Evolutionary conservation across 2,888 invertebrate genomes (phyloP).

Genomic region (Brachylomia viminalis): DNA sequence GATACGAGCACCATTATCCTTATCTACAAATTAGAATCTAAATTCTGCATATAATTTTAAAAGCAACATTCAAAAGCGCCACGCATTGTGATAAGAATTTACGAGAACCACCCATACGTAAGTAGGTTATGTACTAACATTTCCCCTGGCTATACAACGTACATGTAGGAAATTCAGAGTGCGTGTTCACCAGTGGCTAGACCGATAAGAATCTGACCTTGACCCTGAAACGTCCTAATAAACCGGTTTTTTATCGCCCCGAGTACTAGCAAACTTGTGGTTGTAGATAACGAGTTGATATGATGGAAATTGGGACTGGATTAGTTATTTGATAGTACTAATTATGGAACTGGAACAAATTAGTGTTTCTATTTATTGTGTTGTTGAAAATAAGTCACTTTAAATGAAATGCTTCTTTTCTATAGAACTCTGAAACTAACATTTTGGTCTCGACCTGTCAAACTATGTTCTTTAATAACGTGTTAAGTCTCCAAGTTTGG

Average conservation of each 20-base stretch:
- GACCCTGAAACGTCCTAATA: constrained; percentile 55
- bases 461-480: neutral
- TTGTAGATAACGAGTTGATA: constrained; percentile 48
- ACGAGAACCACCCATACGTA: constrained; percentile 33
- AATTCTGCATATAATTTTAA: constrained; percentile 56
- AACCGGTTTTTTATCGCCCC: constrained; percentile 50
- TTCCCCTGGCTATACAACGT: constrained; percentile 26
- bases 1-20: neutral
- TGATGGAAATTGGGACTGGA: constrained; percentile 27
- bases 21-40: constrained; percentile 54
- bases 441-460: neutral
- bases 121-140: constrained; percentile 44
- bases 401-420: neutral
- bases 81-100: constrained; percentile 49
- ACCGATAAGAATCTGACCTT: constrained; percentile 53
- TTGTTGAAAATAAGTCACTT: neutral
- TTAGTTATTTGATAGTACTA: constrained; percentile 16
- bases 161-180: constrained; percentile 42
- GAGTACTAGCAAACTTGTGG: constrained; percentile 56
- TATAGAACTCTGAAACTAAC: neutral
- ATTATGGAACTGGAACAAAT: constrained; percentile 22
- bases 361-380: constrained; percentile 6
- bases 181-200: constrained; percentile 51
- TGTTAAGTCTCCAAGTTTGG: neutral
- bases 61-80: constrained; percentile 34